Evolutionary conservation across 2,888 invertebrate species (phyloP).

Genomic region (Machimus rusticus): DNA sequence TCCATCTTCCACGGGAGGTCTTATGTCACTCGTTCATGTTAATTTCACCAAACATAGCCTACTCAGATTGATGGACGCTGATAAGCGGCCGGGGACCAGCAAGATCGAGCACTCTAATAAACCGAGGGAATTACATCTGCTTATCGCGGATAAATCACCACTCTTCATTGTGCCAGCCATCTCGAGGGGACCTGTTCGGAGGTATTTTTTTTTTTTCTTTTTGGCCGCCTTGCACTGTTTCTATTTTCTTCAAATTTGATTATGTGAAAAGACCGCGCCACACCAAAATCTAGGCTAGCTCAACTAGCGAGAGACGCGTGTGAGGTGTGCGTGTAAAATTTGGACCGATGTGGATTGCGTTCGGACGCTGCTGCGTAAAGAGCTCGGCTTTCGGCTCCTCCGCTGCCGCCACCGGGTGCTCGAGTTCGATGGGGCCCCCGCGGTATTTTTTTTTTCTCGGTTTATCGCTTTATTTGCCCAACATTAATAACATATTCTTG

Average conservation of each 20-base stretch:
- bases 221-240: neutral
- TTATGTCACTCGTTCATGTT: conserved; percentile 38
- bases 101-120: conserved; percentile 25
- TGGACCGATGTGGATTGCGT: neutral
- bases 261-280: neutral
- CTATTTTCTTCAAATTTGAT: neutral
- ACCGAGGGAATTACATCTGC: conserved; percentile 36
- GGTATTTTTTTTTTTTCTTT: neutral
- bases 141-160: conserved; percentile 32
- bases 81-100: conserved; percentile 8
- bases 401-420: neutral
- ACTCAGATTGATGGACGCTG: conserved; percentile 29
- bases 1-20: conserved; percentile 38
- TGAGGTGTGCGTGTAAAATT: neutral
- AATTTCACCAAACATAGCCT: conserved; percentile 40
- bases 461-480: conserved; percentile 40
- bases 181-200: neutral
- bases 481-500: conserved; percentile 48
- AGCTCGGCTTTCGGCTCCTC: neutral
- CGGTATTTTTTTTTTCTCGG: neutral
- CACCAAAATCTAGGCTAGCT: neutral
- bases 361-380: conserved; percentile 5
- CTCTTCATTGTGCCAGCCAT: conserved; percentile 3
- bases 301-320: neutral
- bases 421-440: neutral